Percentiles rank a stretch among this genome's conserved stretches.
phyloP scores from a whole-genome alignment of 92 coral and sea anemone species.

The Siderastrea siderea region DNA sequence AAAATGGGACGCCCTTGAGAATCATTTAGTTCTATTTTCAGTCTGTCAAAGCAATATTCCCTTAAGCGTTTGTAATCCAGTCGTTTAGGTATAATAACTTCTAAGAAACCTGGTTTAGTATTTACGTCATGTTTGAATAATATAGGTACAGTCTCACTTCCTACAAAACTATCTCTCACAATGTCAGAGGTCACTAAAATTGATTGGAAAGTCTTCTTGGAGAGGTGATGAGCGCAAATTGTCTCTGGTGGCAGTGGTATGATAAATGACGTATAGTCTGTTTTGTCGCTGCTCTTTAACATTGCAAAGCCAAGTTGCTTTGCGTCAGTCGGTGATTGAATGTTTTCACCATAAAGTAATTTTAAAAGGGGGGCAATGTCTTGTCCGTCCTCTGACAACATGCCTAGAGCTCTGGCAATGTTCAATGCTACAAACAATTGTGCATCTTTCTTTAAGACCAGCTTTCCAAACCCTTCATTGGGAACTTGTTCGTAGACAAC shows the following conservation, averaged over 20 bases:
- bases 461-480: not conserved
- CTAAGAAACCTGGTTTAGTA: not conserved
- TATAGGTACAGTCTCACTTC: conserved; percentile 9
- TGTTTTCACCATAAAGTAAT: conserved; percentile 11
- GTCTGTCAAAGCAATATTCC: conserved; percentile 14
- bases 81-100: conserved; percentile 2
- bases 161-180: conserved; percentile 16
- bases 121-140: conserved; percentile 16
- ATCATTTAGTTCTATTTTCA: conserved; percentile 18
- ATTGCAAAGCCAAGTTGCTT: not conserved
- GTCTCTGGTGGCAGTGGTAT: conserved; percentile 2
- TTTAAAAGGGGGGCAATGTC: not conserved
- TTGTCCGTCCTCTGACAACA: conserved; percentile 8
- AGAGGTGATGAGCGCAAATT: conserved; percentile 10
- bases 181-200: conserved; percentile 3
- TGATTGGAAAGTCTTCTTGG: conserved; percentile 10
- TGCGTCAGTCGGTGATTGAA: not conserved
- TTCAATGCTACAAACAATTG: not conserved
- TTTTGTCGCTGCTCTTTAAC: not conserved
- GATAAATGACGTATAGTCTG: not conserved
- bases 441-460: not conserved
- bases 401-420: conserved; percentile 11
- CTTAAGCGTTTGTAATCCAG: conserved; percentile 8
- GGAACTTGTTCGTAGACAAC: not conserved
- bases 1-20: conserved; percentile 16